These are phyloP conservation scores for Leucophenga varia DNA, from an alignment of 1,140 invertebrate species.

Conservation along the genomic window DNA sequence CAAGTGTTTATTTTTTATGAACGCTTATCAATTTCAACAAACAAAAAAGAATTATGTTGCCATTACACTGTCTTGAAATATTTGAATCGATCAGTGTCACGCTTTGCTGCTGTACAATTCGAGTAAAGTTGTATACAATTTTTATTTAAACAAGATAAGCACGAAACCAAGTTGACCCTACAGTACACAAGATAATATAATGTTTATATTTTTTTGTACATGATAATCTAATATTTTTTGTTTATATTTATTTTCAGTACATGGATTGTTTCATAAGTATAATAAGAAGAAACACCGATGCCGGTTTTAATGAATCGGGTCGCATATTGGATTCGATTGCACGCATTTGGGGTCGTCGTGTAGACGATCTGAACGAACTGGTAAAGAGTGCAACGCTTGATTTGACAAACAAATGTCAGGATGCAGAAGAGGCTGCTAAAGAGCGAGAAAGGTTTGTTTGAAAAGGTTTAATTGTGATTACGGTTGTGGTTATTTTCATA, in stretches of 20 bases:
- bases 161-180: no score
- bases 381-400: constrained; percentile 20
- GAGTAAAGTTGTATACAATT: not conserved
- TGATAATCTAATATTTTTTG: no score
- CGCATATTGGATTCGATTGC: constrained; percentile 25
- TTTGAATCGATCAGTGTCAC: no score
- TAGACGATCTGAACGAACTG: constrained; percentile 29
- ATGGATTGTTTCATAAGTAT: not conserved
- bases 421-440: not conserved
- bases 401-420: not conserved
- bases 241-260: constrained; percentile 25
- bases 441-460: no score
- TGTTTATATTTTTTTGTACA: no score
- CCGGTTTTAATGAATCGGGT: constrained; percentile 18
- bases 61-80: no score
- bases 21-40: no score
- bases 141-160: not conserved
- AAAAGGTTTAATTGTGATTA: not conserved
- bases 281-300: not conserved
- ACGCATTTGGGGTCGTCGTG: constrained; percentile 28
- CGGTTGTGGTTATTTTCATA: no score
- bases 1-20: no score
- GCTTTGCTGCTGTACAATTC: no score
- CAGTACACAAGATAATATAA: no score
- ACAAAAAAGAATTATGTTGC: no score